Conservation (phyloP, 2,797 vertebrate genomes). For the Anguilla obscura region DNA sequence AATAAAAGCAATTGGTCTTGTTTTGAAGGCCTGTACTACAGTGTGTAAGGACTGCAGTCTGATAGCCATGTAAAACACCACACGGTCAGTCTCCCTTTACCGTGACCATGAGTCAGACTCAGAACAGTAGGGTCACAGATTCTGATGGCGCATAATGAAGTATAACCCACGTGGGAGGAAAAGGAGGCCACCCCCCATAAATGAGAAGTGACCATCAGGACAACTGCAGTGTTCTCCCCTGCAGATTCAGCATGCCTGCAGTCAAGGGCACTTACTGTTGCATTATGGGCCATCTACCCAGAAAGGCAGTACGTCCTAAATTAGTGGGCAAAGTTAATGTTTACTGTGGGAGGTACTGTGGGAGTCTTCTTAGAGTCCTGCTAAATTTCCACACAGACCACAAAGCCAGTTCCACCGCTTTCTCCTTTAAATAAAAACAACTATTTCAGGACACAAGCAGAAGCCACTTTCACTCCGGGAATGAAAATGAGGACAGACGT, state of each 20-base stretch:
- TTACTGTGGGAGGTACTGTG: too few species aligned
- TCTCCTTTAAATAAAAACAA: not conserved
- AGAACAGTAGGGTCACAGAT: not conserved
- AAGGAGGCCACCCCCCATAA: not conserved
- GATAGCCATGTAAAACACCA: not conserved
- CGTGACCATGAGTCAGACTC: not conserved
- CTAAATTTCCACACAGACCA: not conserved
- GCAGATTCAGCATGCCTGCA: not conserved
- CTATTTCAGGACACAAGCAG: not conserved
- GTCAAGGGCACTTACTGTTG: not conserved
- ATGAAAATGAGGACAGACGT: not conserved
- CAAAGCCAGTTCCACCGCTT: not conserved
- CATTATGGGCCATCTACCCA: not conserved
- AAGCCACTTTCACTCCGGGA: not conserved
- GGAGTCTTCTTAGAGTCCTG: not conserved
- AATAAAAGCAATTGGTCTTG: not conserved
- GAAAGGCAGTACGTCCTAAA: not conserved
- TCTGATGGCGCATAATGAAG: not conserved
- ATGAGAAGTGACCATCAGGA: not conserved
- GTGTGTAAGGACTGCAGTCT: not conserved
- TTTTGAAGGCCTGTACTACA: not conserved
- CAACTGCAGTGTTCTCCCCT: not conserved
- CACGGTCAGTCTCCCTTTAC: not conserved
- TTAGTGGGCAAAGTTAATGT: not conserved
- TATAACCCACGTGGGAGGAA: not conserved